These are phyloP conservation scores for Agrochola macilenta DNA, from an alignment of 2,888 invertebrate species.

Conservation along the genomic window DNA sequence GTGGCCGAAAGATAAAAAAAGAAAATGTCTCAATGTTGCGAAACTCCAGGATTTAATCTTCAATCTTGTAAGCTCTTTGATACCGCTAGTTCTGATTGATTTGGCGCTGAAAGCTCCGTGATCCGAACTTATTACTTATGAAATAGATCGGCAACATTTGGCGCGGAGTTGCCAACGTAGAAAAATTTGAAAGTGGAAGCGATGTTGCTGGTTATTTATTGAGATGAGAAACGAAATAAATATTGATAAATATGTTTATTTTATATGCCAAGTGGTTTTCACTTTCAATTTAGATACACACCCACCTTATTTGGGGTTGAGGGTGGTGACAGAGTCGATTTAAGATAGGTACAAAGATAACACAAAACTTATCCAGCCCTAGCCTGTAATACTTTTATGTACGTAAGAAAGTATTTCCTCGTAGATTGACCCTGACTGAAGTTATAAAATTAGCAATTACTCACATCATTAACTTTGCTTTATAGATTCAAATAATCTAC, in stretches of 20 bases:
- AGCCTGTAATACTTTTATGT: background rate
- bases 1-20: slow-evolving; percentile 55
- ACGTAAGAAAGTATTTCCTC: background rate
- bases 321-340: background rate
- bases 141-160: slow-evolving; percentile 48
- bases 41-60: slow-evolving; percentile 45
- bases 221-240: slow-evolving; percentile 24
- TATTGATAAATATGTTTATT: slow-evolving; percentile 22
- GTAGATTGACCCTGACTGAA: background rate
- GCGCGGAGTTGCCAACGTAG: slow-evolving; percentile 30
- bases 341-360: background rate
- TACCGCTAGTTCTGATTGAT: slow-evolving; percentile 52
- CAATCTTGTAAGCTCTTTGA: slow-evolving; percentile 38
- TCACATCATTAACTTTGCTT: slow-evolving; percentile 21
- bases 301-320: background rate
- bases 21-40: slow-evolving; percentile 53
- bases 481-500: background rate
- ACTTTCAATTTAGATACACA: slow-evolving; percentile 12
- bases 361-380: background rate
- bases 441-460: slow-evolving; percentile 26
- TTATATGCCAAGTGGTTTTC: slow-evolving; percentile 14
- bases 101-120: slow-evolving; percentile 44
- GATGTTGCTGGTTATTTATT: slow-evolving; percentile 37
- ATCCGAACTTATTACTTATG: slow-evolving; percentile 53
- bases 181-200: slow-evolving; percentile 34